Percentiles rank a stretch among this genome's conserved stretches.
phyloP scores from a whole-genome alignment of 2,888 invertebrate genomes.

The Gandaritis pyraliata region DNA sequence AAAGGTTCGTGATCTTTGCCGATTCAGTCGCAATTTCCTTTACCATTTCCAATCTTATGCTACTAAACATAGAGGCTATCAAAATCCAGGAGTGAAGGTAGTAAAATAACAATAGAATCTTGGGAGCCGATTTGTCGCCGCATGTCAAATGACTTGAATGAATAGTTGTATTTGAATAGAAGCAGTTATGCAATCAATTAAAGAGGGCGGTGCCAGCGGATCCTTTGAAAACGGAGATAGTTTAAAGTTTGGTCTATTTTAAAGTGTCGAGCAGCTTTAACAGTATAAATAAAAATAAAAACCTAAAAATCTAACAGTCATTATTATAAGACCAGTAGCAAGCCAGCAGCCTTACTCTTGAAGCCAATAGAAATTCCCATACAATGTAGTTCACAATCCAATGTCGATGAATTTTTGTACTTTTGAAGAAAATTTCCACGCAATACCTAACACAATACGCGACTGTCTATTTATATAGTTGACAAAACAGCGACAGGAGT shows the following conservation, averaged over 20 bases:
- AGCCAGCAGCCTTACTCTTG: no score
- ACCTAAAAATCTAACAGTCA: no score
- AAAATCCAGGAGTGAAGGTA: slow-evolving; percentile 7
- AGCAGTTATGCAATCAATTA: slow-evolving; percentile 81
- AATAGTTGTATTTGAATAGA: slow-evolving; percentile 52
- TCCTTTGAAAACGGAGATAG: slow-evolving; percentile 51
- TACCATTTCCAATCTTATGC: background rate
- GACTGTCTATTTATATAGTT: no score
- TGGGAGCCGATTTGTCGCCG: slow-evolving; percentile 75
- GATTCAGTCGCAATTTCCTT: slow-evolving; percentile 15
- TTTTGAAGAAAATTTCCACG: no score
- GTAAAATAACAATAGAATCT: slow-evolving; percentile 48
- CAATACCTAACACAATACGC: no score
- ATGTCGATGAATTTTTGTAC: no score
- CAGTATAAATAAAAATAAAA: background rate
- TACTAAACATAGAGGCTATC: slow-evolving; percentile 8
- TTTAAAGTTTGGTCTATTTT: slow-evolving; percentile 20
- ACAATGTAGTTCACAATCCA: no score
- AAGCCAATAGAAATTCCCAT: no score
- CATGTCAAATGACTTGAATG: slow-evolving; percentile 69
- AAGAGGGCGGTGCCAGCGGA: slow-evolving; percentile 64
- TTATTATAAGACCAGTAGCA: no score
- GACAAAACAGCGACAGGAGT: no score
- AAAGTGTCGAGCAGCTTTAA: background rate
- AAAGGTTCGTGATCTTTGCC: slow-evolving; percentile 35